Percentiles rank a stretch among this genome's conserved stretches.
Conservation (phyloP, 2,113 vertebrate species). For the Micronycteris hirsuta region DNA sequence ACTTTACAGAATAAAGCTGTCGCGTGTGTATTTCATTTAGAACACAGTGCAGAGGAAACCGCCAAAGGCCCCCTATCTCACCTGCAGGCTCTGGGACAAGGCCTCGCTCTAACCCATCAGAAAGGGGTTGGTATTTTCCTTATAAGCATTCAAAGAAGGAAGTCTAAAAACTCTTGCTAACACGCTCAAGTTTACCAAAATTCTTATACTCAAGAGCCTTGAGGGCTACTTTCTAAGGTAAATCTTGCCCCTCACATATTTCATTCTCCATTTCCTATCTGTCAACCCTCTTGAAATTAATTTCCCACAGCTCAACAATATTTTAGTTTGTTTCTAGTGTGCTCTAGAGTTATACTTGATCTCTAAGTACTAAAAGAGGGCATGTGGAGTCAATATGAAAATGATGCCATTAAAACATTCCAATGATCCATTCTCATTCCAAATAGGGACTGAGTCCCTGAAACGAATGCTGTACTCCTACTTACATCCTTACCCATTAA, state of each 20-base stretch:
- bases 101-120: not conserved
- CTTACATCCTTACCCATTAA: not conserved
- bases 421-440: not conserved
- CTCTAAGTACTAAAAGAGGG: not conserved
- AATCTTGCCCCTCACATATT: not conserved
- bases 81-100: not conserved
- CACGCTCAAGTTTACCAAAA: not conserved
- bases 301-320: not conserved
- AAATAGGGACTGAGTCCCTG: not conserved
- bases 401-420: not conserved
- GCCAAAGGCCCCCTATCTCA: not conserved
- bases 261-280: not conserved
- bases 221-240: not conserved
- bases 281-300: not conserved
- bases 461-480: not conserved
- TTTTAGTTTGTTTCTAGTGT: not conserved
- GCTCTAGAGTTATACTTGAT: not conserved
- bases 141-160: not conserved
- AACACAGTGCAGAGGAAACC: not conserved
- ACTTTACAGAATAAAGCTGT: not conserved
- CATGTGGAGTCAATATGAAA: not conserved
- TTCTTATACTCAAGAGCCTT: not conserved
- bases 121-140: not conserved
- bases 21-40: not conserved
- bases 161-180: not conserved